Percentiles rank a stretch among this genome's conserved stretches.
These are phyloP conservation scores for Vultur gryphus DNA, from an alignment of 2,797 vertebrate genomes.

Conservation along the genomic window DNA sequence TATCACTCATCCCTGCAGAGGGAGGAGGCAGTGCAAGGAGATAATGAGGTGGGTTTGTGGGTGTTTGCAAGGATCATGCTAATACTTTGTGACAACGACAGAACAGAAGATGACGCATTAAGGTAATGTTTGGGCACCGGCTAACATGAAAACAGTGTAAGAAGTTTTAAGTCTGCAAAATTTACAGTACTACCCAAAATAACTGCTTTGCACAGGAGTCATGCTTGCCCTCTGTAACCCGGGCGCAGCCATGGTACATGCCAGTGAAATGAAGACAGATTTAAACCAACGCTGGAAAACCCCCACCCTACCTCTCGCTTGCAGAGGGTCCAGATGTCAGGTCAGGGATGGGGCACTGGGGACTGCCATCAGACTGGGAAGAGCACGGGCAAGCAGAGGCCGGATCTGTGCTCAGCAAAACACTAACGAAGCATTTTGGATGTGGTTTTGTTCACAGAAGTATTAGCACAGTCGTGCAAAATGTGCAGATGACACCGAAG, in stretches of 20 bases:
- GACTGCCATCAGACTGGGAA: background rate
- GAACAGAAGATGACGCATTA: slow-evolving; percentile 22
- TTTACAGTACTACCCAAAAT: background rate
- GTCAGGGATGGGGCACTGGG: background rate
- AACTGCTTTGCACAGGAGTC: background rate
- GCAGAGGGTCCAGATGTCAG: background rate
- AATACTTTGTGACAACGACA: background rate
- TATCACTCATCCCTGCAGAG: slow-evolving; percentile 11
- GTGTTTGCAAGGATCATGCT: slow-evolving; percentile 24
- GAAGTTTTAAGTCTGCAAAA: background rate
- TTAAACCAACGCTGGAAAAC: background rate
- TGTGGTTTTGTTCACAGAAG: background rate
- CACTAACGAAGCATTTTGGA: background rate
- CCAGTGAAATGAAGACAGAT: background rate
- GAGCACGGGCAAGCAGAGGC: background rate
- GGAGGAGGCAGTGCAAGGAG: slow-evolving; percentile 1
- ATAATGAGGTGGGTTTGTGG: slow-evolving; percentile 39
- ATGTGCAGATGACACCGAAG: background rate
- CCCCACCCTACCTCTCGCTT: background rate
- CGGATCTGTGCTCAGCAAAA: background rate
- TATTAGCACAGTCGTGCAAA: background rate
- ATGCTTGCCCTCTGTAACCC: background rate
- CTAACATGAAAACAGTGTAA: background rate
- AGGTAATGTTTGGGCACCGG: slow-evolving; percentile 13
- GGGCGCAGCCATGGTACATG: background rate